Base-by-base conservation (phyloP, 1,140 invertebrate species). In the Plectus sambesii region DNA sequence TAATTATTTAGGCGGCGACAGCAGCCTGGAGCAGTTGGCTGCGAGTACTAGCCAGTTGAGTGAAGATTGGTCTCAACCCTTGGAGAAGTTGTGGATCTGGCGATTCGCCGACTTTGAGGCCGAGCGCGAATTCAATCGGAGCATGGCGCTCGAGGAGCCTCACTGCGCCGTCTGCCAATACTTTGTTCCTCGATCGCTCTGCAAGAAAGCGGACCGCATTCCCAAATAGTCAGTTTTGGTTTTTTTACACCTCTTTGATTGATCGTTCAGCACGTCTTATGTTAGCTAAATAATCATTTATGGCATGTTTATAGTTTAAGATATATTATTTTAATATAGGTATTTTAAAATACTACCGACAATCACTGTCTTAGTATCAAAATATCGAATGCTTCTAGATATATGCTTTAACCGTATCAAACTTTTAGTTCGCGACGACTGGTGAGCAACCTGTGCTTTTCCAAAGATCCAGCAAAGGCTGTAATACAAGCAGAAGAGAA, bases 161-260 rank as follows among this genome's bases (percentile, higher is more conserved):
- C 39, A 58, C 29, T 60, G 58, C 42, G 19, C 55, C 4, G 42
- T 60, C 9, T 60, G 58, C 33, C 59, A 59, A 24, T 35, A 43
- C 23, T 62, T 60, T 39, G 24, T 47, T 5, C 58, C 59, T 8
- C 17, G 42, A 46, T 39, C 26, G 24, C 35, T 27, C 45, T 22
- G n/a, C 26, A 42, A n/a, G 33, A 49, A 23, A n/a, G 26, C 38
- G n/a, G 35, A 36, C 1, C 17, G 42, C 1, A n/a, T 54, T 8
- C 29, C 41, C 6, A 24, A 19, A 3, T 22, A 38, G 23, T 55
- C 2, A 20, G n/a, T 24, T 15, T 22, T 48, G 6, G n/a, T 44
- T 44, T 30, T 43, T 43, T 30, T n/a, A 50, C 1, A 17, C 6
- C 20, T 29, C 2, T 50, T 5, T 15, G 24, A 24, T 33, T n/a